A percentile compares a stretch with the other conserved stretches of the same genome.
These are phyloP conservation scores for Reticulitermes speratus DNA, from an alignment of 1,140 invertebrate species.

Conservation along the genomic window DNA sequence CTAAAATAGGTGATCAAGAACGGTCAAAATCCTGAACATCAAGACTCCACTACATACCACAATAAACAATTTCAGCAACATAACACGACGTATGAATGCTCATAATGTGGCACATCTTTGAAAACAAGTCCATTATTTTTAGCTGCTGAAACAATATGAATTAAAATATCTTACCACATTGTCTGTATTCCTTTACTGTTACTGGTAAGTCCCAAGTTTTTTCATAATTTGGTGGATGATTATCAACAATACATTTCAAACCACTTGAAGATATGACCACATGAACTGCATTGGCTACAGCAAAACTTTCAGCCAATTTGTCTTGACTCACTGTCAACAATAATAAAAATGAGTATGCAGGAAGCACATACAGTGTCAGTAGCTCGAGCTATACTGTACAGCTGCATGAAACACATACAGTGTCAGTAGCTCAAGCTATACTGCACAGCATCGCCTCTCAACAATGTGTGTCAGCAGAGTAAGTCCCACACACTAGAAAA, in stretches of 20 bases:
- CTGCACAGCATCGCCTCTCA: no score
- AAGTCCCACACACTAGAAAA: no score
- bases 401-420: no score
- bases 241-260: conserved; percentile 48
- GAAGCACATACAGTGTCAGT: no score
- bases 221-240: conserved; percentile 40
- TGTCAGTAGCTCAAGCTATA: no score
- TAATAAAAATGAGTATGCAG: no score
- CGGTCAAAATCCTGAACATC: no score
- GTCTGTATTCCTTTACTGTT: conserved; percentile 43
- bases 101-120: neutral
- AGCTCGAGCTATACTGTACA: no score
- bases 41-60: conserved; percentile 25
- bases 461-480: no score
- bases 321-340: conserved; percentile 45
- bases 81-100: neutral
- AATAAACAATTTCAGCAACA: neutral
- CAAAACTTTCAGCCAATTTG: conserved; percentile 45
- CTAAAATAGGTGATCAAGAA: no score
- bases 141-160: neutral
- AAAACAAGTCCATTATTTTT: no score
- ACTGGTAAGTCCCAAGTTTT: conserved; percentile 49
- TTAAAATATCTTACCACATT: conserved; percentile 15
- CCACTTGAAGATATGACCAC: conserved; percentile 52
- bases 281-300: conserved; percentile 44